Conservation (phyloP, 2,888 invertebrate genomes). For the Tigriopus californicus region DNA sequence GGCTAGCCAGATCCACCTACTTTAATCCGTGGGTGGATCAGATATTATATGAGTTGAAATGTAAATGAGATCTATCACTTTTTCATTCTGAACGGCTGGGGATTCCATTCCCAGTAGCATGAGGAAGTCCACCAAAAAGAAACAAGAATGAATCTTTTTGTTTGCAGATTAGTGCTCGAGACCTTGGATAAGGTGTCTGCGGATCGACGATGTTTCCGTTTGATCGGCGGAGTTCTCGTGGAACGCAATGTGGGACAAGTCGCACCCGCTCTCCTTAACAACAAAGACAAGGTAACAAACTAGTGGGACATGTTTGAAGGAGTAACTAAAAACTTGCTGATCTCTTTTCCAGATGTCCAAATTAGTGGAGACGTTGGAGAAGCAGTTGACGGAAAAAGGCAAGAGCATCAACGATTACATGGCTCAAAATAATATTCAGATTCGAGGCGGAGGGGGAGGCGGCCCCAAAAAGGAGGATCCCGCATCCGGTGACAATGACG, state of each 20-base stretch:
- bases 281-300: constrained; percentile 36
- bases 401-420: constrained; percentile 77
- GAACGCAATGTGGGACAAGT: constrained; percentile 82
- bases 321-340: not conserved
- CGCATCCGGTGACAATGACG: too few relatives aligned
- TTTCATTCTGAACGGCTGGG: too few relatives aligned
- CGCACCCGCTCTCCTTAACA: constrained; percentile 57
- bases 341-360: constrained; percentile 43
- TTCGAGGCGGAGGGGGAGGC: constrained; percentile 41
- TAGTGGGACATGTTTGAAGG: too few relatives aligned
- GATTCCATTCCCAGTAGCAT: too few relatives aligned
- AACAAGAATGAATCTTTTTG: constrained; percentile 18
- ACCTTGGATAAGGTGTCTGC: constrained; percentile 67
- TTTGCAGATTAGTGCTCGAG: constrained; percentile 72
- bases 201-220: constrained; percentile 68
- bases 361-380: constrained; percentile 55
- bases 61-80: too few relatives aligned
- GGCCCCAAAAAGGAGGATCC: too few relatives aligned
- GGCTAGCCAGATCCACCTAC: too few relatives aligned
- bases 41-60: too few relatives aligned
- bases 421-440: constrained; percentile 68
- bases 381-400: constrained; percentile 67
- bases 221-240: constrained; percentile 81
- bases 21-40: too few relatives aligned
- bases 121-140: not conserved